Evolutionary conservation across 2,888 invertebrate genomes (phyloP).

Genomic region (Patella pellucida): DNA sequence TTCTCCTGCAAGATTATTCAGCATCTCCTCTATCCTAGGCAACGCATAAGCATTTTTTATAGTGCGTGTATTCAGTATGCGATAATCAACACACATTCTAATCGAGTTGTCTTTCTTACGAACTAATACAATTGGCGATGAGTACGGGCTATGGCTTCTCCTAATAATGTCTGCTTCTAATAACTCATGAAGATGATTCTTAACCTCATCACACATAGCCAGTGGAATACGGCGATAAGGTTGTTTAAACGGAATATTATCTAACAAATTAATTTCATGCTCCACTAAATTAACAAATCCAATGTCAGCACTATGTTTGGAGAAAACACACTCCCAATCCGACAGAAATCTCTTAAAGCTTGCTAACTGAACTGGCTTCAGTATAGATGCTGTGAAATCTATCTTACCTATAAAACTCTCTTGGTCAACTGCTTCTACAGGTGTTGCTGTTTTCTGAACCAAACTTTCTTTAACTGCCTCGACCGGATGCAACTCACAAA

Average conservation of each 20-base stretch:
- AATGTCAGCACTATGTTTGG: constrained; percentile 13
- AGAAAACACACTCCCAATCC: constrained; percentile 13
- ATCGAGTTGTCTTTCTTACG: constrained; percentile 21
- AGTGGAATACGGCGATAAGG: constrained; percentile 24
- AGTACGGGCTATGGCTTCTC: constrained; percentile 17
- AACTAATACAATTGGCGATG: constrained; percentile 21
- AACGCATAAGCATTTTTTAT: neutral
- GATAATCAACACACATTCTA: constrained; percentile 24
- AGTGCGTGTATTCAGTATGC: constrained; percentile 16
- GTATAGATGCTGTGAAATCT: no score
- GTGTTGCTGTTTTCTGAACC: no score
- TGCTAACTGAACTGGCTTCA: neutral
- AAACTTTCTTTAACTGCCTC: no score
- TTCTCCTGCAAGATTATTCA: no score
- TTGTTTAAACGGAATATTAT: constrained; percentile 24
- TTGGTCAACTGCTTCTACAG: no score
- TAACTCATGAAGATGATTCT: constrained; percentile 23
- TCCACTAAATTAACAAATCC: constrained; percentile 14
- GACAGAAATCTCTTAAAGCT: neutral
- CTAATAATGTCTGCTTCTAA: constrained; percentile 19
- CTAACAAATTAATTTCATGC: constrained; percentile 22
- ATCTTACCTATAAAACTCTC: no score
- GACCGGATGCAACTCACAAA: neutral
- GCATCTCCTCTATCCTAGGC: constrained; percentile 1
- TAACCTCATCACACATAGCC: constrained; percentile 26